These are phyloP conservation scores for Isotomurus palustris DNA, from an alignment of 2,888 invertebrate genomes.

Conservation along the genomic window DNA sequence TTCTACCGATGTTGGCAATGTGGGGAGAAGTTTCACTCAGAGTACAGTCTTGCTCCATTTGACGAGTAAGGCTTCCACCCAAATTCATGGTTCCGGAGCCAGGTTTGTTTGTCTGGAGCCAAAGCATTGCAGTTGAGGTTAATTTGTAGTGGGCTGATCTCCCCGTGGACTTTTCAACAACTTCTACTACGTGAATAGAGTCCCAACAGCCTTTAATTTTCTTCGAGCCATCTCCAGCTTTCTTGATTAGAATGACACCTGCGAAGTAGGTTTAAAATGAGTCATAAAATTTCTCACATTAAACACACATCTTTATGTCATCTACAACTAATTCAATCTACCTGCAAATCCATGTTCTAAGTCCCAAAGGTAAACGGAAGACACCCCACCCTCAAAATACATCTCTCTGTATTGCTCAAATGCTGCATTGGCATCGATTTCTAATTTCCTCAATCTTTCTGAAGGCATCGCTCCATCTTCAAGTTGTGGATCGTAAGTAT, in stretches of 20 bases:
- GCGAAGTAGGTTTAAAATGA: slow-evolving; percentile 42
- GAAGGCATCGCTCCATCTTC: slow-evolving; percentile 99
- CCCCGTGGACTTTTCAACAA: slow-evolving; percentile 91
- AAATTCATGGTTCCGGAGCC: slow-evolving; percentile 98
- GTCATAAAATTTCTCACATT: neutral
- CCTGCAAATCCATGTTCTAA: slow-evolving; percentile 97
- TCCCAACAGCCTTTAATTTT: slow-evolving; percentile 99
- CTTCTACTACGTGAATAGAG: slow-evolving; percentile 98
- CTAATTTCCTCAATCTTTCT: slow-evolving; percentile 87
- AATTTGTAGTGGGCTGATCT: slow-evolving; percentile 95
- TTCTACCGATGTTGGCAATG: slow-evolving; percentile 95
- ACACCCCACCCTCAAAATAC: slow-evolving; percentile 99
- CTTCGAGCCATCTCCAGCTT: slow-evolving; percentile 96
- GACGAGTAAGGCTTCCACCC: slow-evolving; percentile 95
- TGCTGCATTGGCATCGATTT: slow-evolving; percentile 96
- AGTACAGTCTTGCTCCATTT: slow-evolving; percentile 85
- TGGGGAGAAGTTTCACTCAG: slow-evolving; percentile 86
- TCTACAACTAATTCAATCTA: slow-evolving; percentile 46
- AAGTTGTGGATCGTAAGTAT: slow-evolving; percentile 93
- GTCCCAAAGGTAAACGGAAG: slow-evolving; percentile 99
- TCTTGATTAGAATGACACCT: slow-evolving; percentile 97
- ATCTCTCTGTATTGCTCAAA: slow-evolving; percentile 98
- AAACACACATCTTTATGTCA: neutral
- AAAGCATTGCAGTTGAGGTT: slow-evolving; percentile 98
- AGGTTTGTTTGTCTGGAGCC: slow-evolving; percentile 93